Evolutionary conservation across 2,797 vertebrate species (phyloP), one percentile per base, ranked within the genome.

Genomic region (Pseudochaenichthys georgianus): DNA sequence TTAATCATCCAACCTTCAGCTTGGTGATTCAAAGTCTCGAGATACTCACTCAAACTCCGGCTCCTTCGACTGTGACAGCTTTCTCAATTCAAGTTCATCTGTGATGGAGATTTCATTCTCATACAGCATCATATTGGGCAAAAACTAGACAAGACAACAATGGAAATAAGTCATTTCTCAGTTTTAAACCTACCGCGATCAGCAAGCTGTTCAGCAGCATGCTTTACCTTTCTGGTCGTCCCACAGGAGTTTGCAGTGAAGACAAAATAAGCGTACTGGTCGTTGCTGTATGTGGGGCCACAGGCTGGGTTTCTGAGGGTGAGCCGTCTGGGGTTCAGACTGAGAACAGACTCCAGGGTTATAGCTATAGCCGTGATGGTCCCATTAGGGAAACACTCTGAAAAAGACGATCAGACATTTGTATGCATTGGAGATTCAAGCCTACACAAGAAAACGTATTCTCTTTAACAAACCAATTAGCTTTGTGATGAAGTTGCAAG

Each of bases 351-450:
- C 53, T 80, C 88, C 9, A 94, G 52, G 82, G 95, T 97, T 17
- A 95, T 6, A 38, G 94, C 95, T 43, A 93, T 77, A 28, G 95
- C 78, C 0, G 92, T 84, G 52, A 96, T 92, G 1, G 94, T 96
- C 1, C 96, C 96, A 51, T 95, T 95, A 12, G 96, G 88, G 15
- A 93, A 89, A 79, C 96, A 97, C 38, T 92, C 96, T 97, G 76
- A 50, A 73, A 53, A 31, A 0, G 1, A 58, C 0, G 11, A 23
- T 7, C 13, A 15, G 4, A 17, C 1, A 2, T 69, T 3, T 65
- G 3, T 2, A 4, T 8, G 1, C 0, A 0, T 1, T 10, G 1
- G 1, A 3, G 0, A 3, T 23, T 78, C 3, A 13, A 2, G 34
- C 9, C 0, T 19, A 3, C 0, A 17, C 6, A 4, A 16, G 5